Percentiles rank a stretch among this genome's conserved stretches.
Conservation (phyloP, 2,888 invertebrate species). For the Fragum sueziense region DNA sequence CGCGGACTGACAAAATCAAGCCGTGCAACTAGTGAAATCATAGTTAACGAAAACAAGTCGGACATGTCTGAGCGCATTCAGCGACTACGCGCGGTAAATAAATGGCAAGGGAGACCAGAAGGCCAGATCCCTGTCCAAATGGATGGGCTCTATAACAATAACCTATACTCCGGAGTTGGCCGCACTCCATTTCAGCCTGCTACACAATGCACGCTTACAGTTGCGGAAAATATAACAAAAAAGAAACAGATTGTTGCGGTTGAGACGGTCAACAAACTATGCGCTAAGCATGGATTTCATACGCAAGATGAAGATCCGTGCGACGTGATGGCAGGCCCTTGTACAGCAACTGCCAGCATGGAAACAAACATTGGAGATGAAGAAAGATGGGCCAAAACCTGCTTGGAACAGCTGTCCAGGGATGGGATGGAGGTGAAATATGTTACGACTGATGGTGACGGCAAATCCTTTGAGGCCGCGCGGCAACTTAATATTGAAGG, state of each 20-base stretch:
- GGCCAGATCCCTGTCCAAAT: slow-evolving; percentile 4
- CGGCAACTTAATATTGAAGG: not conserved
- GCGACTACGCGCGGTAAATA: not conserved
- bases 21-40: not conserved
- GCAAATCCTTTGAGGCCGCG: slow-evolving; percentile 18
- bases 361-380: slow-evolving; percentile 23
- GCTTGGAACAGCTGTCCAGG: not conserved
- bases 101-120: not conserved
- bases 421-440: slow-evolving; percentile 7
- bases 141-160: slow-evolving; percentile 22
- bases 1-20: not conserved
- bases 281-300: slow-evolving; percentile 22
- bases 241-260: slow-evolving; percentile 4
- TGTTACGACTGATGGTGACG: no score
- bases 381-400: not conserved
- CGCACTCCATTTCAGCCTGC: slow-evolving; percentile 18
- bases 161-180: not conserved
- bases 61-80: not conserved
- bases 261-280: slow-evolving; percentile 14
- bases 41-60: not conserved
- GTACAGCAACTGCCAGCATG: slow-evolving; percentile 19
- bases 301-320: slow-evolving; percentile 12
- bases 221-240: not conserved
- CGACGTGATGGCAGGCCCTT: not conserved
- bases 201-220: not conserved